Base-by-base conservation (phyloP, 1,140 invertebrate genomes). In the Caerostris extrusa region DNA sequence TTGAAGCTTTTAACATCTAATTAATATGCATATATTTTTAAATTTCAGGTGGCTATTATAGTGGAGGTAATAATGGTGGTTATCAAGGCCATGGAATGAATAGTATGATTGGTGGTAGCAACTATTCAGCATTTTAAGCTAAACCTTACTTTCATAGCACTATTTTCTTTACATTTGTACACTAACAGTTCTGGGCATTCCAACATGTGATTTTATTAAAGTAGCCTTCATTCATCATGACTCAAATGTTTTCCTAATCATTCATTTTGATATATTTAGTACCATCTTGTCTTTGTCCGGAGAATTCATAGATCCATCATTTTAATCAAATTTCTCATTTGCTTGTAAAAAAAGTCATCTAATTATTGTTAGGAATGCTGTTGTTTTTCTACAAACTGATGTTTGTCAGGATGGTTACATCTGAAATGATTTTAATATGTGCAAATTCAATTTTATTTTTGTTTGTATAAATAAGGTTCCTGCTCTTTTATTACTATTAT, bases 71-170 rank as follows among this genome's bases (percentile, higher is more conserved):
- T 10, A 94, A 94, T 69, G 88, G 88, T 19, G 93, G 71, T 58
- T 94, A 94, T 12, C 93, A 94, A 71, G 83, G 87, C 4, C 86
- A 94, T 83, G 93, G 93, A 85, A 94, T 94, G 87, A 90, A 90
- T 69, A 94, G 93, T 10, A 94, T 94, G 93, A 94, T 94, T 69
- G 93, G 93, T 50, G 93, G 93, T 14, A 94, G 93, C 19, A 94
- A 94, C 57, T 94, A 94, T 57, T 90, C 93, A 53, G 93, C 93
- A 83, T 94, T 94, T 90, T 94, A 56, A 93, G 17, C 7, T 17
- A 64, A 83, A 10, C 12, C 57, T 57, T 50, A 53, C 60, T 55
- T 56, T 85, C 56, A 88, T 60, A 88, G 14, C n/a, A 34, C 58
- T 71, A 82, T 50, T 82, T 82, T 67, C 50, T 64, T 67, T 50